A percentile compares a stretch with the other conserved stretches of the same genome.
These are phyloP conservation scores for Laticauda colubrina DNA, from an alignment of 2,113 vertebrate species.

Conservation along the genomic window DNA sequence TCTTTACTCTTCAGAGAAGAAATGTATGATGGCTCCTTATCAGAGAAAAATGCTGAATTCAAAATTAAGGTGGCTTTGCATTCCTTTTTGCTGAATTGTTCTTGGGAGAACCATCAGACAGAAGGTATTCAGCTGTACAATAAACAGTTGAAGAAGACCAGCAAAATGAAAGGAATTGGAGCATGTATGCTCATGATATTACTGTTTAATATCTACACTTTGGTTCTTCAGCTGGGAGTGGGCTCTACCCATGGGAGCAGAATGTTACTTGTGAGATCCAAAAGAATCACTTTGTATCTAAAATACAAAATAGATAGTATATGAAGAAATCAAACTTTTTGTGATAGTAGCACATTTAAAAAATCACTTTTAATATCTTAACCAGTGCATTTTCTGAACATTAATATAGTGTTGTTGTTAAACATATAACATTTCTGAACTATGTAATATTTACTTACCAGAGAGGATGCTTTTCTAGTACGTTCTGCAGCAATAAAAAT, in stretches of 20 bases:
- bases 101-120: not conserved
- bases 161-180: accelerated
- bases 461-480: not conserved
- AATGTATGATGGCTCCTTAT: not conserved
- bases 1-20: not conserved
- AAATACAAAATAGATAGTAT: not conserved
- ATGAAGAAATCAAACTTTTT: not conserved
- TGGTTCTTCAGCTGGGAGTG: conserved; percentile 36
- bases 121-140: not conserved
- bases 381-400: not conserved
- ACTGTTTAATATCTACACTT: not conserved
- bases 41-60: not conserved
- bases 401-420: not conserved
- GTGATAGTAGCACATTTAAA: not conserved
- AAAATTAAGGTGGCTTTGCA: accelerated
- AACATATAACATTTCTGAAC: not conserved
- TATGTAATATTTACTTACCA: not conserved
- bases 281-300: not conserved
- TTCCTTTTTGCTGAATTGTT: not conserved
- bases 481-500: not conserved
- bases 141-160: accelerated
- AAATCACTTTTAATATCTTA: not conserved
- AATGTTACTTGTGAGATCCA: accelerated
- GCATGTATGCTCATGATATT: accelerated
- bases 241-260: conserved; percentile 63